phyloP scores from a whole-genome alignment of 2,888 invertebrate species.

The Pristionchus entomophagus region DNA sequence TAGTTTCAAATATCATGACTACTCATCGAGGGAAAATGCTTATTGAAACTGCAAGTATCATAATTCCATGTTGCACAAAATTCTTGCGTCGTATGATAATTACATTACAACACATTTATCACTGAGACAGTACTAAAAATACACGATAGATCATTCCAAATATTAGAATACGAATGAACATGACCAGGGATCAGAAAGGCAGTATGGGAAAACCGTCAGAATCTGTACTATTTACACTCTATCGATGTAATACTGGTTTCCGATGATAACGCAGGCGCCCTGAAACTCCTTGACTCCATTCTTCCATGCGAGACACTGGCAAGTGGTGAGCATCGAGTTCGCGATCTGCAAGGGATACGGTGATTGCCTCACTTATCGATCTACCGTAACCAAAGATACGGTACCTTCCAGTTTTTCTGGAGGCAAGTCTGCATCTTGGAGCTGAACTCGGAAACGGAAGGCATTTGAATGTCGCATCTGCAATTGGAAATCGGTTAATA shows the following conservation, averaged over 20 bases:
- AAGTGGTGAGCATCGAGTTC: neutral
- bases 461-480: neutral
- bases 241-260: neutral
- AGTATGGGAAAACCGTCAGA: too few relatives aligned
- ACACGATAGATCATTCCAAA: too few relatives aligned
- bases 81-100: too few relatives aligned
- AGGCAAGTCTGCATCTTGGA: neutral
- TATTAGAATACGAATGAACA: too few relatives aligned
- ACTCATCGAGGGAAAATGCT: too few relatives aligned
- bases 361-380: neutral
- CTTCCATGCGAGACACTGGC: constrained; percentile 27
- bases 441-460: neutral
- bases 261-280: neutral
- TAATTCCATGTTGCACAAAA: too few relatives aligned
- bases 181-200: too few relatives aligned
- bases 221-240: neutral
- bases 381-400: neutral
- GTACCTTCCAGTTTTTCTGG: neutral
- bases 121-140: too few relatives aligned
- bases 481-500: neutral
- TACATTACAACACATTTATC: too few relatives aligned
- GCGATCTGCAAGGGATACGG: constrained; percentile 1
- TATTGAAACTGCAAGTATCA: too few relatives aligned
- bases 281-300: neutral
- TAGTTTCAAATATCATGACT: too few relatives aligned